phyloP scores from a whole-genome alignment of 1,140 invertebrate species.

The Tetragonula clypearis region DNA sequence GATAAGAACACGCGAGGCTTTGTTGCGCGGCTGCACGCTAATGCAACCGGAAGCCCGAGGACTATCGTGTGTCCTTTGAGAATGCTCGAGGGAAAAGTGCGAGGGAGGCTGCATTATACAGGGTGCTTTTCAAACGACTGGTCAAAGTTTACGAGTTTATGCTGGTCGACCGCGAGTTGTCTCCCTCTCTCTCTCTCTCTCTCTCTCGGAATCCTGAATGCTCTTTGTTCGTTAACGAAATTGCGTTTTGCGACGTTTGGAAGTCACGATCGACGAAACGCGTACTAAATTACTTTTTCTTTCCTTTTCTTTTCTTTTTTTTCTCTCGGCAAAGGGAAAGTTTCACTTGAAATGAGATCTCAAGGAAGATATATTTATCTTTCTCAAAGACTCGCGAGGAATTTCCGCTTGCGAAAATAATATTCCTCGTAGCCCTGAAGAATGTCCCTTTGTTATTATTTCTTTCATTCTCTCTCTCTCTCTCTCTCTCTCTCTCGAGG shows the following conservation, averaged over 20 bases:
- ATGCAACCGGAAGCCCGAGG: neutral
- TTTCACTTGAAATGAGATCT: too few relatives aligned
- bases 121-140: neutral
- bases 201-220: neutral
- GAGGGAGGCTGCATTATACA: constrained; percentile 4
- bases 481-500: neutral
- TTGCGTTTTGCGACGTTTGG: neutral
- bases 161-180: neutral
- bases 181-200: neutral
- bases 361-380: too few relatives aligned
- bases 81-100: neutral
- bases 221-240: neutral
- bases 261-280: too few relatives aligned
- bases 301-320: too few relatives aligned
- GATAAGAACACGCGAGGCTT: neutral
- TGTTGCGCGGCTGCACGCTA: neutral
- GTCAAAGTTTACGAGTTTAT: constrained; percentile 1
- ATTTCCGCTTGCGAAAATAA: neutral
- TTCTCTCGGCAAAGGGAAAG: too few relatives aligned
- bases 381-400: too few relatives aligned
- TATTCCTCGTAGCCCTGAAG: neutral
- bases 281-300: too few relatives aligned
- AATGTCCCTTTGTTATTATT: neutral
- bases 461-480: neutral
- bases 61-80: neutral